Conservation (phyloP, 2,797 vertebrate genomes). For the Lycodopsis pacificus region DNA sequence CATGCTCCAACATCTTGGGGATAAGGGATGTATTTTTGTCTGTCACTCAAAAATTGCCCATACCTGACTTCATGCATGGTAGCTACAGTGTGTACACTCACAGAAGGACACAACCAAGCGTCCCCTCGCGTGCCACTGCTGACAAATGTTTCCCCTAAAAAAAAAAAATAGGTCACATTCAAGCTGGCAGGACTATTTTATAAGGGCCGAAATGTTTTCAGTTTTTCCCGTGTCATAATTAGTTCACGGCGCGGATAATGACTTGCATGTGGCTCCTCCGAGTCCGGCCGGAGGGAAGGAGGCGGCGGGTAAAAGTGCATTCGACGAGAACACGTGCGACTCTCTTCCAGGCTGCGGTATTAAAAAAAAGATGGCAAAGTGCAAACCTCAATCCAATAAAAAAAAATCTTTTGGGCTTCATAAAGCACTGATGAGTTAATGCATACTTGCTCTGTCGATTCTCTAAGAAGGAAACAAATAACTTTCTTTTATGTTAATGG, state of each 20-base stretch:
- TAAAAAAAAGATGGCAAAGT: neutral
- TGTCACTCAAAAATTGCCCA: constrained; percentile 31
- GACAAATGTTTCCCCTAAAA: constrained; percentile 35
- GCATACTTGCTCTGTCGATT: constrained; percentile 10
- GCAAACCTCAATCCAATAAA: neutral
- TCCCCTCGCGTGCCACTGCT: constrained; percentile 6
- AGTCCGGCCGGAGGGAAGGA: constrained; percentile 33
- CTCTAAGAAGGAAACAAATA: constrained; percentile 4
- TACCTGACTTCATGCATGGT: constrained; percentile 38
- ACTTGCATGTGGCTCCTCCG: constrained; percentile 30
- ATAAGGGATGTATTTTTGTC: constrained; percentile 5
- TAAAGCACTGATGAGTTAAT: constrained; percentile 12
- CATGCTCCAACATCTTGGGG: constrained; percentile 28
- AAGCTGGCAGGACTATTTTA: constrained; percentile 37
- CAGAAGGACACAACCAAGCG: constrained; percentile 24
- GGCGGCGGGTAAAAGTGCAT: constrained; percentile 1
- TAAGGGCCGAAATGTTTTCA: neutral
- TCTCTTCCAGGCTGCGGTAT: neutral
- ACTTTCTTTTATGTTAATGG: constrained; percentile 23
- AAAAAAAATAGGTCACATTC: constrained; percentile 57
- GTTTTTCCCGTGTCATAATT: constrained; percentile 22
- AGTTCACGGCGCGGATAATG: constrained; percentile 1
- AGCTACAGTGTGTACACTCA: constrained; percentile 18
- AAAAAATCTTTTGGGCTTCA: neutral
- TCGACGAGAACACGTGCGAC: neutral